phyloP scores from a whole-genome alignment of 1,140 invertebrate species.

The Pogonognathellus flavescens region DNA sequence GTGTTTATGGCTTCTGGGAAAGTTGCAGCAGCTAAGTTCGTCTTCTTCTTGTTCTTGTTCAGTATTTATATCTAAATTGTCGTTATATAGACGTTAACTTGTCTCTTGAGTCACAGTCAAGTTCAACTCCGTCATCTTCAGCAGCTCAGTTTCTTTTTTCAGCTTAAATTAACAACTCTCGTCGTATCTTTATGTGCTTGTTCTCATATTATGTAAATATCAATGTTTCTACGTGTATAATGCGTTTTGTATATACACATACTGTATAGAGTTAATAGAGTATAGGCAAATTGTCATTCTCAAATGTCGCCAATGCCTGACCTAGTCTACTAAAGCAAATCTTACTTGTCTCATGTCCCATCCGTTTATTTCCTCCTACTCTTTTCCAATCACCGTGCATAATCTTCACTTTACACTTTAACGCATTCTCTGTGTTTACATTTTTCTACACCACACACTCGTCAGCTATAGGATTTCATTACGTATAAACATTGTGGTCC shows the following conservation, averaged over 20 bases:
- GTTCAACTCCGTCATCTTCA: not conserved
- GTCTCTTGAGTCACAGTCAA: conserved; percentile 43
- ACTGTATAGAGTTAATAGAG: not conserved
- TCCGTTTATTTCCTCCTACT: not conserved
- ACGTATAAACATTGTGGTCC: not conserved
- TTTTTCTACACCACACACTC: not conserved
- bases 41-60: not conserved
- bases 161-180: conserved; percentile 36
- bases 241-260: not conserved
- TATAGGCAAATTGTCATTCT: conserved; percentile 16
- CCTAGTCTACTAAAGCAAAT: conserved; percentile 33
- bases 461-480: too few relatives aligned
- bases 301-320: conserved; percentile 38
- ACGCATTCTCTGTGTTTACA: conserved; percentile 2
- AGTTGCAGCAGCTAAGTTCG: not conserved
- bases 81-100: conserved; percentile 32
- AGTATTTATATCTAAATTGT: conserved; percentile 24
- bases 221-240: too few relatives aligned
- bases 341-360: conserved; percentile 36
- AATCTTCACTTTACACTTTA: not conserved
- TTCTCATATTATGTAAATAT: too few relatives aligned
- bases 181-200: not conserved
- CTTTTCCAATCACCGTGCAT: conserved; percentile 27
- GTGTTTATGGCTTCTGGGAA: conserved; percentile 43
- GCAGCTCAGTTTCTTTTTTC: not conserved